These are phyloP conservation scores for Thereva unica DNA, from an alignment of 2,888 invertebrate genomes.

Conservation along the genomic window DNA sequence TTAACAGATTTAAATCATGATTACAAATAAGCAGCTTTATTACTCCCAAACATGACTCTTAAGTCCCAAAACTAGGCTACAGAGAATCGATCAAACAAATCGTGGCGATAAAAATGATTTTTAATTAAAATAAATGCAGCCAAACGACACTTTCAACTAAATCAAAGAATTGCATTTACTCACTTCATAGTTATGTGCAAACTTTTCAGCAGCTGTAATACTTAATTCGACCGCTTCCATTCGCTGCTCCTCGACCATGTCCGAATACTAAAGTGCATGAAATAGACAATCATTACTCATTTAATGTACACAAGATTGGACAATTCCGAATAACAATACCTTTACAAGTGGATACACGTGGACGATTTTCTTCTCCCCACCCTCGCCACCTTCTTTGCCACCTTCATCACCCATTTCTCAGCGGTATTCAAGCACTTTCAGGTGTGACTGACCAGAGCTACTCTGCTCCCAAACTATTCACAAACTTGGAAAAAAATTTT, in stretches of 20 bases:
- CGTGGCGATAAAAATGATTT: no score
- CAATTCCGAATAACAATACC: slow-evolving; percentile 60
- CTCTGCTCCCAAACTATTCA: not conserved
- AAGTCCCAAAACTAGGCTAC: no score
- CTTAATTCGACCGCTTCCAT: slow-evolving; percentile 87
- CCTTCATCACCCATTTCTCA: slow-evolving; percentile 54
- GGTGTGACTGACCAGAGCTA: not conserved
- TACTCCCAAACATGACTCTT: no score
- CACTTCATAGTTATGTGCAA: slow-evolving; percentile 81
- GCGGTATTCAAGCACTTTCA: not conserved
- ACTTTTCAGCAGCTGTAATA: slow-evolving; percentile 93
- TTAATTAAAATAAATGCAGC: not conserved
- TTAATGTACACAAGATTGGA: no score
- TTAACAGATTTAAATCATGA: no score
- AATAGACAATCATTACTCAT: not conserved
- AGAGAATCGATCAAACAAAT: no score
- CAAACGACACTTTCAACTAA: not conserved
- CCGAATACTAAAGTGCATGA: slow-evolving; percentile 68
- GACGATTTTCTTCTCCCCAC: slow-evolving; percentile 66
- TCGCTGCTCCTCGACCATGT: slow-evolving; percentile 93
- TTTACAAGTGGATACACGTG: slow-evolving; percentile 83
- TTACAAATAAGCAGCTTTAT: no score
- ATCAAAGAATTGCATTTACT: slow-evolving; percentile 34
- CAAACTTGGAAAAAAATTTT: not conserved
- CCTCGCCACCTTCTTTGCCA: slow-evolving; percentile 51